phyloP scores from a whole-genome alignment of 1,140 invertebrate species.

The Leptopilina boulardi region DNA sequence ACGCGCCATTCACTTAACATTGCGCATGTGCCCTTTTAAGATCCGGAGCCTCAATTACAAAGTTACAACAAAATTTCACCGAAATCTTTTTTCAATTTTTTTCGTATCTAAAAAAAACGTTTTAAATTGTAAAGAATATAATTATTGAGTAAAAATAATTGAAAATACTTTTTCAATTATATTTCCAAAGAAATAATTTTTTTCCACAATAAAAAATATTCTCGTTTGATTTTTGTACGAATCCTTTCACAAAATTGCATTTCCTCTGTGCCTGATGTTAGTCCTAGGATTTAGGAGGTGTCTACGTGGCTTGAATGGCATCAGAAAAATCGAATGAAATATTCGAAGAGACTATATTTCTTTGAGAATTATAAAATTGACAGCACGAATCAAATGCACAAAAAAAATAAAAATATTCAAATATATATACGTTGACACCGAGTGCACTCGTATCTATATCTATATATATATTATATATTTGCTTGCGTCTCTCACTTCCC shows the following conservation, averaged over 20 bases:
- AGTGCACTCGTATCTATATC: slow-evolving; percentile 31
- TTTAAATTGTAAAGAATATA: no score
- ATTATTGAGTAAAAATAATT: no score
- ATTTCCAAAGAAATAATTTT: slow-evolving; percentile 24
- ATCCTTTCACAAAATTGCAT: slow-evolving; percentile 45
- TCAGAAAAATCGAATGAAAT: slow-evolving; percentile 42
- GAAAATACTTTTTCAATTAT: neutral
- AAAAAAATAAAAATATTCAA: slow-evolving; percentile 37
- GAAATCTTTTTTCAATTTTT: no score
- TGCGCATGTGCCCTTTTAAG: no score
- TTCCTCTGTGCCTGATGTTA: slow-evolving; percentile 58
- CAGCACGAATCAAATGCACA: slow-evolving; percentile 46
- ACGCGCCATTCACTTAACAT: no score
- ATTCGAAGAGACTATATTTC: slow-evolving; percentile 10
- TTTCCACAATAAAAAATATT: slow-evolving; percentile 47
- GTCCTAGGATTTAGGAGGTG: slow-evolving; percentile 63
- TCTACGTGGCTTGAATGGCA: slow-evolving; percentile 57
- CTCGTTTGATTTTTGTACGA: slow-evolving; percentile 39
- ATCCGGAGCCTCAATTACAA: no score
- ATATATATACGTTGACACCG: neutral
- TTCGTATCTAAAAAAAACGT: no score
- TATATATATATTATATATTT: slow-evolving; percentile 43
- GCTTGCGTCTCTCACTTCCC: slow-evolving; percentile 41
- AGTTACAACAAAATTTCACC: no score
- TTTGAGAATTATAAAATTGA: slow-evolving; percentile 39